Base-by-base conservation (phyloP, 2,797 vertebrate genomes). In the Sebastes cheni region DNA sequence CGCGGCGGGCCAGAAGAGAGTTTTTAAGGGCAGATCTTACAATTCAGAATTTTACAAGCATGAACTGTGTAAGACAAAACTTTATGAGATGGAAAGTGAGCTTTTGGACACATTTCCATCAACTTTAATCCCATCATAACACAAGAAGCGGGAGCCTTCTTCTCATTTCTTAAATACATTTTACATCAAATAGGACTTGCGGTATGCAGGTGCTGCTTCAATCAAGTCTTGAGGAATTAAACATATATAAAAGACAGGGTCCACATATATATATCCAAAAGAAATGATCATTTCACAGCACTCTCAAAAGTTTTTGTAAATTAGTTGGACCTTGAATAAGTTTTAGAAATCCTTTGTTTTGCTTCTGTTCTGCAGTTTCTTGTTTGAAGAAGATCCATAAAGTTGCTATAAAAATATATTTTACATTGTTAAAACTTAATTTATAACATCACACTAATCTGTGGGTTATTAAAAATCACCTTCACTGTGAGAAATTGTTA, bases 31-130 rank as follows among this genome's bases (percentile, higher is more conserved):
- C 16, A 58, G 2, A 29, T 42, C 50, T 72, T 54, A 20, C 42
- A 25, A 42, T 11, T 66, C 36, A 46, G 27, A 3, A 46, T 60
- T 36, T 76, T 32, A 8, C 42, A 22, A 69, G 56, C 20, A 61
- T 55, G 6, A 80, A 39, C 23, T 12, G 6, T 13, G 8, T 3
- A 66, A 72, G 20, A 42, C 9, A 22, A 46, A 69, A 55, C 34
- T 68, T 58, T 67, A 12, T 54, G 22, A 76, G 32, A 58, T 46
- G 18, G 1, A 59, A 67, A 71, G 13, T 61, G 20, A 82, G 54
- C 54, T 29, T 72, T 72, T n/a, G 36, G 32, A 75, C 58, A 29
- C 7, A 27, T 55, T 81, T 72, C 30, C 46, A 54, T 71, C 58
- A 76, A 25, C n/a, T 39, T 59, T 42, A 60, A 55, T 74, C 42